These are phyloP conservation scores for Tangara arthus DNA, from an alignment of 2,797 vertebrate genomes.

Conservation along the genomic window DNA sequence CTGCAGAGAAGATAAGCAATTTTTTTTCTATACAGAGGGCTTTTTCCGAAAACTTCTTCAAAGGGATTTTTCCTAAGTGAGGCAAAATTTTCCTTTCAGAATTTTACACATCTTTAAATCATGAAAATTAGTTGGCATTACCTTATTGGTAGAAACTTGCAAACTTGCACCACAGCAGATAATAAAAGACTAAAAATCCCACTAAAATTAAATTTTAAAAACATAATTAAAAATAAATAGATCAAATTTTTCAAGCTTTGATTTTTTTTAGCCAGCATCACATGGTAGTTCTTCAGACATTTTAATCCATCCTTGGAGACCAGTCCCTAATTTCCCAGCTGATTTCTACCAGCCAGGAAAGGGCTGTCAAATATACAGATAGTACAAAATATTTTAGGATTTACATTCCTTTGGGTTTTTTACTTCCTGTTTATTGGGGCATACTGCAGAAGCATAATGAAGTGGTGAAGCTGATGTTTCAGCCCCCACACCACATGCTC, in stretches of 20 bases:
- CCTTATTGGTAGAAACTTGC: not conserved
- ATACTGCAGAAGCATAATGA: not conserved
- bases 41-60: slow-evolving; percentile 31
- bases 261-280: not conserved
- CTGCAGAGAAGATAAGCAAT: slow-evolving; percentile 52
- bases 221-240: not conserved
- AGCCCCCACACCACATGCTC: not conserved
- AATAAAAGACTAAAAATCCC: not conserved
- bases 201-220: not conserved
- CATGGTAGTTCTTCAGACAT: not conserved
- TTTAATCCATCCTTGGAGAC: not conserved
- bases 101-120: slow-evolving; percentile 42
- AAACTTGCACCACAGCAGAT: not conserved
- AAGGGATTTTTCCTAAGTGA: slow-evolving; percentile 16
- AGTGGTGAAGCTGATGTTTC: not conserved
- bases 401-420: not conserved
- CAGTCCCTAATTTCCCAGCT: not conserved
- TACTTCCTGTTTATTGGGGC: not conserved
- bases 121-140: slow-evolving; percentile 27
- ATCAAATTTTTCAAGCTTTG: not conserved
- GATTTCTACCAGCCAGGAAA: not conserved
- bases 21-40: slow-evolving; percentile 25
- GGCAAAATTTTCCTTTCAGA: slow-evolving; percentile 30
- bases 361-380: not conserved
- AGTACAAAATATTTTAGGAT: not conserved